Evolutionary conservation across 2,888 invertebrate species (phyloP).

Genomic region (Apodemia duryi): DNA sequence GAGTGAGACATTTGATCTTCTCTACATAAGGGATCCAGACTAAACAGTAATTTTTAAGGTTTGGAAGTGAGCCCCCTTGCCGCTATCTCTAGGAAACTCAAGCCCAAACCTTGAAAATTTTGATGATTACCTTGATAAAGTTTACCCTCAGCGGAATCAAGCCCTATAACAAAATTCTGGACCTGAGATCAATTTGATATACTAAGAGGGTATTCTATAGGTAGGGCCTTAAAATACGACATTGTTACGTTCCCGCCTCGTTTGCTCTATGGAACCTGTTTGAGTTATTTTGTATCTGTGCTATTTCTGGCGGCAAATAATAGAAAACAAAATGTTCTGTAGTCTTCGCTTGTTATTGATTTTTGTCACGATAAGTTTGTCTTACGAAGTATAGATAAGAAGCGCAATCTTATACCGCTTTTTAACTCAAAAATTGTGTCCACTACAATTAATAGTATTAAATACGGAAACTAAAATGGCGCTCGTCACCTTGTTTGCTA

Average conservation of each 20-base stretch:
- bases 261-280: conserved; percentile 28
- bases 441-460: too few relatives aligned
- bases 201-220: conserved; percentile 2
- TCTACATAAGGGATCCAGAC: not conserved
- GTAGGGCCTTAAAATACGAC: not conserved
- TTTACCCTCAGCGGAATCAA: too few relatives aligned
- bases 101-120: too few relatives aligned
- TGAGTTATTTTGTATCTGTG: conserved; percentile 25
- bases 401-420: not conserved
- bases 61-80: too few relatives aligned
- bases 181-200: not conserved
- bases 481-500: too few relatives aligned
- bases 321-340: conserved; percentile 4
- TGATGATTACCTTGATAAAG: too few relatives aligned
- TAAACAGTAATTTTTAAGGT: not conserved
- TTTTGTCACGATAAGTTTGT: not conserved
- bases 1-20: not conserved
- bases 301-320: conserved; percentile 13
- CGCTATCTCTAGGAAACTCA: too few relatives aligned
- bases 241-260: not conserved
- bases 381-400: not conserved
- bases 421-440: not conserved
- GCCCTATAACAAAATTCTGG: too few relatives aligned
- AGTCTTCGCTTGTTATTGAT: not conserved
- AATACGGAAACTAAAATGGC: not conserved